A percentile compares a stretch with the other conserved stretches of the same genome.
Evolutionary conservation across 2,888 invertebrate species (phyloP).

Genomic region (Cheilosia pagana): DNA sequence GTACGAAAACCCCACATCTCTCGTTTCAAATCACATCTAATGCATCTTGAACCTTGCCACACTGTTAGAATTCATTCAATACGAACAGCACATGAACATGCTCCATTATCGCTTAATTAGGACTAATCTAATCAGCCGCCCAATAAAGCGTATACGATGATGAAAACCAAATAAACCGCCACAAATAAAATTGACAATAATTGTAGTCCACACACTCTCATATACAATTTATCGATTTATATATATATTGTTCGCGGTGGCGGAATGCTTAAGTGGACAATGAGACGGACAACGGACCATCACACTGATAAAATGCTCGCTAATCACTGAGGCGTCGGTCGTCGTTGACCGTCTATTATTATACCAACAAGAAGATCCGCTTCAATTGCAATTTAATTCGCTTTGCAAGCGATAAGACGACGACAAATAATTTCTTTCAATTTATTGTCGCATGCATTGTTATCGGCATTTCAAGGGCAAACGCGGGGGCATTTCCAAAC

Average conservation of each 20-base stretch:
- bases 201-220: slow-evolving; percentile 11
- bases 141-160: slow-evolving; percentile 7
- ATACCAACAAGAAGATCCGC: slow-evolving; percentile 9
- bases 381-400: slow-evolving; percentile 51
- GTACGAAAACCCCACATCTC: no score
- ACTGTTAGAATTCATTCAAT: no score
- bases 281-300: background rate
- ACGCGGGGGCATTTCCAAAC: background rate
- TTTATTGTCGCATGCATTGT: slow-evolving; percentile 20
- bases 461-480: slow-evolving; percentile 17
- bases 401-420: slow-evolving; percentile 29
- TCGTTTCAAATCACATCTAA: no score
- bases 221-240: slow-evolving; percentile 58
- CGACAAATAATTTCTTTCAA: slow-evolving; percentile 15
- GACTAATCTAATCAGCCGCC: slow-evolving; percentile 57
- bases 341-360: background rate
- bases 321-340: slow-evolving; percentile 41
- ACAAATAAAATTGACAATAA: slow-evolving; percentile 34
- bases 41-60: no score
- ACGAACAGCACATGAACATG: background rate
- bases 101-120: slow-evolving; percentile 49
- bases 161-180: slow-evolving; percentile 27
- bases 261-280: slow-evolving; percentile 55
- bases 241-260: slow-evolving; percentile 49
- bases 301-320: slow-evolving; percentile 40